These are phyloP conservation scores for Meandrusa payeni DNA, from an alignment of 2,888 invertebrate genomes.

Conservation along the genomic window DNA sequence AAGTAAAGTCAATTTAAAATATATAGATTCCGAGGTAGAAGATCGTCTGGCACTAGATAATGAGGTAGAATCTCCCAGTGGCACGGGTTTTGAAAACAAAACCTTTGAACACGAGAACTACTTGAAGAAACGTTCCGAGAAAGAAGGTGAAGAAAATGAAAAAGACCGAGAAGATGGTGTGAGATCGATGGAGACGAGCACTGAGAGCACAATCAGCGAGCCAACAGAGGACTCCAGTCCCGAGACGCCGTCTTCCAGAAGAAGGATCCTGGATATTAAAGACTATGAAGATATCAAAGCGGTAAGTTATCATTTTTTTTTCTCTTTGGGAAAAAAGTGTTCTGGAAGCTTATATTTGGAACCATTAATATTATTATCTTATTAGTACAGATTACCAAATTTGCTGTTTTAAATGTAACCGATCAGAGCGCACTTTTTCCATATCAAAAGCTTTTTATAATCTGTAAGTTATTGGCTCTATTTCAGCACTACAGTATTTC, in stretches of 20 bases:
- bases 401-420: no score
- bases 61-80: conserved; percentile 70
- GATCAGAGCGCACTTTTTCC: conserved; percentile 8
- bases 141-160: conserved; percentile 52
- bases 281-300: conserved; percentile 62
- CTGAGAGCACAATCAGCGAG: conserved; percentile 69
- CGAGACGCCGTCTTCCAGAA: conserved; percentile 60
- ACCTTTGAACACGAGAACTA: conserved; percentile 74
- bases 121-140: conserved; percentile 67
- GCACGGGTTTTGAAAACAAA: conserved; percentile 73
- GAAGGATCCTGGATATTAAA: conserved; percentile 54
- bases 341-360: conserved; percentile 2
- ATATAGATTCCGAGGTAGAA: conserved; percentile 63
- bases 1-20: conserved; percentile 53
- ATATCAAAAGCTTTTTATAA: conserved; percentile 1
- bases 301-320: conserved; percentile 53
- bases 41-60: conserved; percentile 58
- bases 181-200: conserved; percentile 72
- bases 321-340: conserved; percentile 5
- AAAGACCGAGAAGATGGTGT: conserved; percentile 51
- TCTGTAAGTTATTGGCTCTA: conserved; percentile 22
- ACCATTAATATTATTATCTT: no score
- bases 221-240: conserved; percentile 64
- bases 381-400: no score
- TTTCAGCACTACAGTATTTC: no score